Percentiles rank a stretch among this genome's conserved stretches.
These are phyloP conservation scores for Sicus ferrugineus DNA, from an alignment of 2,888 invertebrate genomes.

Conservation along the genomic window DNA sequence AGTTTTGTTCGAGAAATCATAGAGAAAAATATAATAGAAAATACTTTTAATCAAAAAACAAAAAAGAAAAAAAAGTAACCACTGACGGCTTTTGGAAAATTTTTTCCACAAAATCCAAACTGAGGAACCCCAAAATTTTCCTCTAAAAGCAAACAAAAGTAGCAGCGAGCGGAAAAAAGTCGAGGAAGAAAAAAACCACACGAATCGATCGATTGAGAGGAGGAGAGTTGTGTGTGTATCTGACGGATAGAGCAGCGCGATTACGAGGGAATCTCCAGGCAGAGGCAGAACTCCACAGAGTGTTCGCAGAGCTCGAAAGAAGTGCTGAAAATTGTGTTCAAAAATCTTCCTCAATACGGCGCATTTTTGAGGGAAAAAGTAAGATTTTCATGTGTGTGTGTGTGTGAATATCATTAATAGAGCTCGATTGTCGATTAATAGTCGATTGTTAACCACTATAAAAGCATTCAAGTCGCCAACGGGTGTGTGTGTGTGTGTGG, in stretches of 20 bases:
- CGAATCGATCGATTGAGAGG: conserved; percentile 26
- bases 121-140: conserved; percentile 13
- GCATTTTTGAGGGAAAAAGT: conserved; percentile 24
- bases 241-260: conserved; percentile 19
- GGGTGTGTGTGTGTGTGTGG: conserved; percentile 18
- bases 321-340: neutral
- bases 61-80: conserved; percentile 4
- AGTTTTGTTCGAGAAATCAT: neutral
- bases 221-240: no score
- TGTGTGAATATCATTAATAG: neutral
- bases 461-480: neutral
- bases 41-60: neutral
- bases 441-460: no score
- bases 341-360: neutral
- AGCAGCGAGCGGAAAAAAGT: conserved; percentile 9
- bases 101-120: neutral
- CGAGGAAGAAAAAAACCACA: conserved; percentile 25
- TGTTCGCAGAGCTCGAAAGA: neutral
- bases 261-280: neutral
- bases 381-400: no score
- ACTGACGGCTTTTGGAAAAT: no score
- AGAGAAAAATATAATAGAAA: no score
- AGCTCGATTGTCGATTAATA: neutral
- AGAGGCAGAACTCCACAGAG: neutral
- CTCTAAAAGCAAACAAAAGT: conserved; percentile 2